Conservation (phyloP, 2,113 vertebrate species). For the Austrofundulus limnaeus region DNA sequence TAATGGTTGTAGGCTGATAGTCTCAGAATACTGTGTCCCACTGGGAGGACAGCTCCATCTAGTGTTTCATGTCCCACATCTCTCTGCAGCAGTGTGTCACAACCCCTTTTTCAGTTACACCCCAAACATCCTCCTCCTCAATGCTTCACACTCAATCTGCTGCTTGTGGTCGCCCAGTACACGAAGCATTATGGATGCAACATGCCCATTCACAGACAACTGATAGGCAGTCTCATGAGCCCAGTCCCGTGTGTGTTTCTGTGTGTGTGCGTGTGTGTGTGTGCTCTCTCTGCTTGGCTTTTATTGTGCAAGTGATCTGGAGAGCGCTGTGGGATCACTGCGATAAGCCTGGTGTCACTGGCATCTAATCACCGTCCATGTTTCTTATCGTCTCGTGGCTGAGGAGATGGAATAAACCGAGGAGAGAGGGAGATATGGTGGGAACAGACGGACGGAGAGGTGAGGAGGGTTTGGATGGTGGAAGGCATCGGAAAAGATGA, state of each 20-base stretch:
- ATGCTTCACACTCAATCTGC: slow-evolving; percentile 22
- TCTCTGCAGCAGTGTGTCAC: slow-evolving; percentile 2
- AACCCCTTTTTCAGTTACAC: slow-evolving; percentile 14
- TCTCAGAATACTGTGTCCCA: slow-evolving; percentile 12
- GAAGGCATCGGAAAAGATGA: slow-evolving; percentile 9
- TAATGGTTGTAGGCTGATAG: neutral
- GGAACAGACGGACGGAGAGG: slow-evolving; percentile 26
- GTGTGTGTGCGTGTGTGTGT: slow-evolving; percentile 14
- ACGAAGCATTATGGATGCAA: slow-evolving; percentile 35
- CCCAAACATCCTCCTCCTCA: slow-evolving; percentile 19
- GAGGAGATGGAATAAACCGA: slow-evolving; percentile 47
- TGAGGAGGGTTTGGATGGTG: slow-evolving; percentile 13
- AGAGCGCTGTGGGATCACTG: slow-evolving; percentile 52
- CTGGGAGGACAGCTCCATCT: slow-evolving; percentile 50
- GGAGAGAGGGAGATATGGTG: slow-evolving; percentile 14
- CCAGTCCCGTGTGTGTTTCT: slow-evolving; percentile 2
- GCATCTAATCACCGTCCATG: slow-evolving; percentile 64
- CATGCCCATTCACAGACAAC: slow-evolving; percentile 34
- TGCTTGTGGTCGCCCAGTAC: slow-evolving; percentile 14
- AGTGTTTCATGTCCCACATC: slow-evolving; percentile 7
- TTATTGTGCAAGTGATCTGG: slow-evolving; percentile 55
- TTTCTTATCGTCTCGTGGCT: slow-evolving; percentile 61
- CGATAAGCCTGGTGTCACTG: slow-evolving; percentile 66
- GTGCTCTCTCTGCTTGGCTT: slow-evolving; percentile 25
- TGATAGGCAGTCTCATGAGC: slow-evolving; percentile 28